A percentile compares a stretch with the other conserved stretches of the same genome.
Conservation (phyloP, 2,888 invertebrate genomes). For the Augiades crinisus region DNA sequence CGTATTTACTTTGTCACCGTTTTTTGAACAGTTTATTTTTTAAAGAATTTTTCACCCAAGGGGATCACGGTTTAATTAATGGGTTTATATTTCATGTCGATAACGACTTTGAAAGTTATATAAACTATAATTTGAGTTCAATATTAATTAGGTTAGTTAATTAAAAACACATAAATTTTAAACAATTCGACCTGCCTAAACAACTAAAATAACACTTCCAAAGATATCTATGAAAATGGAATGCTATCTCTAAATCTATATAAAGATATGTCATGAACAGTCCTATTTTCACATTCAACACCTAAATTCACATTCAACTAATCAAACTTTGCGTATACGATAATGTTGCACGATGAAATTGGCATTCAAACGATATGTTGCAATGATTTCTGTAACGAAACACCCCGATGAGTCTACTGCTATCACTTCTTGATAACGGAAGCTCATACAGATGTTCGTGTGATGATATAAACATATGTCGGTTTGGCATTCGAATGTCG, state of each 20-base stretch:
- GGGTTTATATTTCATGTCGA: too few relatives aligned
- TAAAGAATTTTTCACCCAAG: too few relatives aligned
- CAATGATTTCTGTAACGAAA: constrained; percentile 24
- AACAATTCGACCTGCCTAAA: not conserved
- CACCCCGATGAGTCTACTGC: constrained; percentile 16
- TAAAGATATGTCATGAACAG: not conserved
- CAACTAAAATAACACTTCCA: not conserved
- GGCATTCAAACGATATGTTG: constrained; percentile 35
- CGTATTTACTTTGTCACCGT: too few relatives aligned
- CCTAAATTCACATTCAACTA: constrained; percentile 10
- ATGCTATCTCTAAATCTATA: not conserved
- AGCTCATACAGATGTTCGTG: constrained; percentile 26
- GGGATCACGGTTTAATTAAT: too few relatives aligned
- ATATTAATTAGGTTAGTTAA: not conserved
- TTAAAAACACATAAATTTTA: not conserved
- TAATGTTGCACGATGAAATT: constrained; percentile 5
- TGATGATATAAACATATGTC: constrained; percentile 41
- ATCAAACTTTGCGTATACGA: not conserved
- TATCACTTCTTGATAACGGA: constrained; percentile 35
- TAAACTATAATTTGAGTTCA: too few relatives aligned
- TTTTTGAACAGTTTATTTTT: too few relatives aligned
- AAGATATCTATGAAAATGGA: not conserved
- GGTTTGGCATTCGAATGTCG: constrained; percentile 44
- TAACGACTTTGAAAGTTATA: too few relatives aligned
- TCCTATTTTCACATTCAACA: constrained; percentile 8